These are phyloP conservation scores for Nymphalis urticae DNA, from an alignment of 2,888 invertebrate genomes.

Conservation along the genomic window DNA sequence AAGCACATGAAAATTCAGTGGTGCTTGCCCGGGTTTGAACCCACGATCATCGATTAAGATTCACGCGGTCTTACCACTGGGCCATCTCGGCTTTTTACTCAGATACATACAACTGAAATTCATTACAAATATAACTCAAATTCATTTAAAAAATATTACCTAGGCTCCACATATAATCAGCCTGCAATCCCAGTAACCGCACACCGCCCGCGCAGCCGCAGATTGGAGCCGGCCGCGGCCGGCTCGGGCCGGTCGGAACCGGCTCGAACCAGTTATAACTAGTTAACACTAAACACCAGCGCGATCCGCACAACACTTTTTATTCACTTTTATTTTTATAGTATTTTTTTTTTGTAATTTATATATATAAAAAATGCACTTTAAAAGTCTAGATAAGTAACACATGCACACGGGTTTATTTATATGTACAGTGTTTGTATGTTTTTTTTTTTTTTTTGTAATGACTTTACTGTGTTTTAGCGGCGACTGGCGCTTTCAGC, in stretches of 20 bases:
- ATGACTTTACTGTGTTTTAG: slow-evolving; percentile 58
- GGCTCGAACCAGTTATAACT: slow-evolving; percentile 13
- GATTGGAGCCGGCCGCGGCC: slow-evolving; percentile 27
- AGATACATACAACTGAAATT: too few relatives aligned
- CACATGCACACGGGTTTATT: slow-evolving; percentile 35
- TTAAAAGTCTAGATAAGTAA: slow-evolving; percentile 40
- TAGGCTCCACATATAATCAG: slow-evolving; percentile 56
- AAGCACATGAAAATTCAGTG: too few relatives aligned
- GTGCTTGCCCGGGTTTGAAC: too few relatives aligned
- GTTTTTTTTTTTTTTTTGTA: slow-evolving; percentile 36
- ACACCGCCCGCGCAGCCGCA: slow-evolving; percentile 32
- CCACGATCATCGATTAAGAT: too few relatives aligned
- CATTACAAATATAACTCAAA: too few relatives aligned
- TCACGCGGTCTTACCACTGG: too few relatives aligned
- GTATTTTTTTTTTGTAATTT: slow-evolving; percentile 39
- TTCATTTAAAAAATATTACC: slow-evolving; percentile 49
- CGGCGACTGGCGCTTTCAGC: slow-evolving; percentile 49
- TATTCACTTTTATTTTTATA: slow-evolving; percentile 36
- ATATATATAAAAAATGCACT: slow-evolving; percentile 42
- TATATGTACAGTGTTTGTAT: slow-evolving; percentile 32
- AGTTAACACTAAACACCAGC: slow-evolving; percentile 30
- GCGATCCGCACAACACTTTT: slow-evolving; percentile 33
- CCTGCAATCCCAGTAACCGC: slow-evolving; percentile 52
- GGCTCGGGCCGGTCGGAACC: slow-evolving; percentile 14
- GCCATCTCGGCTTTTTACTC: too few relatives aligned